Percentiles rank a stretch among this genome's conserved stretches.
Evolutionary conservation across 2,113 vertebrate genomes (phyloP).

Genomic region (Ptilorrhoa leucosticta): DNA sequence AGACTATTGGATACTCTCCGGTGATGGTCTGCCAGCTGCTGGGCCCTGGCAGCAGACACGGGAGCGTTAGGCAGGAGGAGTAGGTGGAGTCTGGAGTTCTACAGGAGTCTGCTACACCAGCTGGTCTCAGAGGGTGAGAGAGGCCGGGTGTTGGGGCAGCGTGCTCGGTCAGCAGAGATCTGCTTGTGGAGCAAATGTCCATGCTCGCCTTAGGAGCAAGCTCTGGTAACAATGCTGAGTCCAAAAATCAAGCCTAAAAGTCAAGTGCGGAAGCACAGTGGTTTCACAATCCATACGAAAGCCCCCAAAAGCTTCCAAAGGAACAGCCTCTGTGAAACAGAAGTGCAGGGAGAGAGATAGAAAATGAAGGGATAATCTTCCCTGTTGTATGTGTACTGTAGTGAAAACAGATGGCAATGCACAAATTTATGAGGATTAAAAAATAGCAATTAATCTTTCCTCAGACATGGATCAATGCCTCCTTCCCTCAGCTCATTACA

Average conservation of each 20-base stretch:
- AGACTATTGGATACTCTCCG: neutral
- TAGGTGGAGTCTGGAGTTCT: neutral
- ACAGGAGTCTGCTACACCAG: neutral
- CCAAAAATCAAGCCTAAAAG: neutral
- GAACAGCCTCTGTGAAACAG: neutral
- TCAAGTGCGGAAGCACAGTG: neutral
- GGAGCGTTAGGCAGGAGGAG: neutral
- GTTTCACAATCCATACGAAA: neutral
- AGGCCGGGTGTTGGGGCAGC: rapidly evolving
- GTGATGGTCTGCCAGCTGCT: neutral
- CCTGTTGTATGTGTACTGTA: neutral
- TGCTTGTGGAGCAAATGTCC: neutral
- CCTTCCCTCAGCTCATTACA: neutral
- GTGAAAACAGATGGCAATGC: conserved; percentile 9
- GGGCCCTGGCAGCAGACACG: rapidly evolving
- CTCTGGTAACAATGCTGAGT: neutral
- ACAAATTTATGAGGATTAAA: conserved; percentile 28
- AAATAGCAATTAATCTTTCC: conserved; percentile 39
- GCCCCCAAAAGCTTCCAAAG: neutral
- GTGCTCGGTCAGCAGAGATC: neutral
- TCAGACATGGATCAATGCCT: neutral
- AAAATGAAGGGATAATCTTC: neutral
- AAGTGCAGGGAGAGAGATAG: neutral
- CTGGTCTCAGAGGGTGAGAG: neutral
- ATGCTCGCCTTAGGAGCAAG: neutral